Base-by-base conservation (phyloP, 1,140 invertebrate species). In the Orussus abietinus region DNA sequence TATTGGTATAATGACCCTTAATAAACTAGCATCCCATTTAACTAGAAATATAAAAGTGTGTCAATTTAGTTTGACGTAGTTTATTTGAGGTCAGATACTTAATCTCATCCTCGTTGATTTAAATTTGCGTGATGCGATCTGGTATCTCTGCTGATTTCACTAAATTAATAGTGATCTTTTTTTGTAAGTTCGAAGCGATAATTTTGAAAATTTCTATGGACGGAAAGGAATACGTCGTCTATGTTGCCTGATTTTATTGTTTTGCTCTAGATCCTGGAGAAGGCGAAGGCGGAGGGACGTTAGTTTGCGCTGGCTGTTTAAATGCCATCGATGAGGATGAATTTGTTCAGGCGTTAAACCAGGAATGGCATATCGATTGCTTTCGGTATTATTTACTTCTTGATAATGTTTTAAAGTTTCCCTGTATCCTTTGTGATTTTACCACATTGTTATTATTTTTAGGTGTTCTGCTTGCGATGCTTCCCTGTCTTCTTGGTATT, bases 381-480 rank as follows among this genome's bases (percentile, higher is more conserved):
- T 92, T 92, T 65, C 78, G 88, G 86, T 86, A 38, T 29, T 19
- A n/a, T 37, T 15, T 33, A 30, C 38, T 25, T 42, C 3, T 15
- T 41, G 18, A 19, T 33, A 32, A 45, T 25, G 10, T 35, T 36
- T 37, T 28, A 3, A 12, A n/a, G 21, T 21, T 31, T 48, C 17
- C 22, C 4, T 18, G 18, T 28, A 9, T 36, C 9, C 9, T 12
- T 36, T 34, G 20, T 37, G 33, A 29, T 21, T 22, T 21, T 11
- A 19, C 9, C 34, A 32, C 4, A 11, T 21, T 43, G 29, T 49
- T 21, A 20, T 42, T 30, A 51, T 58, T 62, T 66, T 17, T 56
- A 90, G 90, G 64, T 94, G 92, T 70, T 92, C 88, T 14, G 87
- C 85, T 0, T 95, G 92, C 69, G 87, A 91, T 67, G 77, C 77